A percentile compares a stretch with the other conserved stretches of the same genome.
Conservation (phyloP, 1,140 invertebrate species). For the Maniola jurtina region DNA sequence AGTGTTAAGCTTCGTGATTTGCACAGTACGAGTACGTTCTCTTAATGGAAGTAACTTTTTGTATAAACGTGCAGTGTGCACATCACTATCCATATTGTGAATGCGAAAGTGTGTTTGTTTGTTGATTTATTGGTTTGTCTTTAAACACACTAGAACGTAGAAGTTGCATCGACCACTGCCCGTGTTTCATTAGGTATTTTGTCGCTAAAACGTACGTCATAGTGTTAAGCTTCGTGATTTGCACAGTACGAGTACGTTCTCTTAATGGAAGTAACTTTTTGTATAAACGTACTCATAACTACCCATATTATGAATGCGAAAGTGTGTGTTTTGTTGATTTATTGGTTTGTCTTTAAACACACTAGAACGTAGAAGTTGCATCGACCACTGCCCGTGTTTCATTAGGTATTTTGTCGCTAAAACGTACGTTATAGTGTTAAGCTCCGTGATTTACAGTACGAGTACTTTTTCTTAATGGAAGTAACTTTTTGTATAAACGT, state of each 20-base stretch:
- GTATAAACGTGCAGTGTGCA: background rate
- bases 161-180: slow-evolving; percentile 31
- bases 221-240: slow-evolving; percentile 9
- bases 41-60: background rate
- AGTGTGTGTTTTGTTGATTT: too few species aligned
- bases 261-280: background rate
- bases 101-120: background rate
- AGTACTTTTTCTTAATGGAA: background rate
- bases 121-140: too few species aligned
- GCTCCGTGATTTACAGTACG: slow-evolving; percentile 1
- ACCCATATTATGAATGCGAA: background rate
- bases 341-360: too few species aligned
- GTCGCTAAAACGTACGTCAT: slow-evolving; percentile 9
- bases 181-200: slow-evolving; percentile 34
- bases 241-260: background rate
- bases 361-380: slow-evolving; percentile 31
- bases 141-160: slow-evolving; percentile 26
- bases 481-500: slow-evolving; percentile 1
- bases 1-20: slow-evolving; percentile 9
- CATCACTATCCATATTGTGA: too few species aligned
- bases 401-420: slow-evolving; percentile 29
- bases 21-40: background rate
- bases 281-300: background rate
- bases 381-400: slow-evolving; percentile 29
- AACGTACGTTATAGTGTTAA: slow-evolving; percentile 8